Evolutionary conservation across 92 coral and sea anemone genomes (phyloP), one percentile per base, ranked within the genome.

Genomic region (Zoanthus solanderi): DNA sequence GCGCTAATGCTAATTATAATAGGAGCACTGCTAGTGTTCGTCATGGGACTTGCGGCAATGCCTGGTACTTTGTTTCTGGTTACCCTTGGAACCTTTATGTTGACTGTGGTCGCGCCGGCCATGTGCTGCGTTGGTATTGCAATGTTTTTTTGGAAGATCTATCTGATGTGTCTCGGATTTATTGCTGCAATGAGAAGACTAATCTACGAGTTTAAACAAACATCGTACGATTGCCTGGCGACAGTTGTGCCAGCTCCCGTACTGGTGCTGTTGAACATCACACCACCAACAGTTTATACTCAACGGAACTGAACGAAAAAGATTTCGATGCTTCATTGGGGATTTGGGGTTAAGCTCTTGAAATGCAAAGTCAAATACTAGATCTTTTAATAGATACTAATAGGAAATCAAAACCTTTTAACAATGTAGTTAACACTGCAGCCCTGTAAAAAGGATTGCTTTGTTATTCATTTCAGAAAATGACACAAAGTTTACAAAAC

Each of bases 21-120:
- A 17, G 85, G 75, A 66, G 67, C 85, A 7, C 5, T 81, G 7
- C 15, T 81, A 0, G 61, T 66, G 63, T 81, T 81, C 16, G 44
- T 16, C 52, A 81, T 46, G 85, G 75, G 75, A 14, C 75, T 67
- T 50, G 44, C 67, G 45, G 85, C 85, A 7, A 12, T 81, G 60
- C 85, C 85, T 14, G 85, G 85, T 14, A 52, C 85, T 0, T 28
- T 81, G 23, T 81, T 67, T 31, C n/a, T 81, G 6, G 28, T 48
- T 54, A 81, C 85, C 6, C 42, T 80, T 28, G 85, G 85, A 67
- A 67, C 61, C 13, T 3, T 81, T 10, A 50, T 81, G 75, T 14
- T 81, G 74, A n/a, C 57, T 12, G 58, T 81, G 2, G 23, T 81
- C 7, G 75, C 65, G 18, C 85, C 85, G 1, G 76, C 63, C 60